Evolutionary conservation across 1,140 invertebrate genomes (phyloP).

Genomic region (Drosophila carrolli): DNA sequence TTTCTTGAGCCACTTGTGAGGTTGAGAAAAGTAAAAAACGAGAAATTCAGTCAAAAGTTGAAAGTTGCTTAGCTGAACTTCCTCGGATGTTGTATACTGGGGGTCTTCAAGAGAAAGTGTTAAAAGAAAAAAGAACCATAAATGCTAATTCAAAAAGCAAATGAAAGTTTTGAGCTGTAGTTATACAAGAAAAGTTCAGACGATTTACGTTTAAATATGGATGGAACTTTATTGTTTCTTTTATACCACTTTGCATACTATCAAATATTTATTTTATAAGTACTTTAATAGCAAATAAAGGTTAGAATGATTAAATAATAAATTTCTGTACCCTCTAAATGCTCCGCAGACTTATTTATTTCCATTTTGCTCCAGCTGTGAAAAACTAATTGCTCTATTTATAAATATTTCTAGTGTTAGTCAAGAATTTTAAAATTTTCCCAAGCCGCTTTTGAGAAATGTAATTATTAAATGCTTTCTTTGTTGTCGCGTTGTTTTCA

Average conservation of each 20-base stretch:
- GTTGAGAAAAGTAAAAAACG: constrained; percentile 8
- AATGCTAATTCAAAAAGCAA: constrained; percentile 24
- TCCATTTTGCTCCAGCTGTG: not conserved
- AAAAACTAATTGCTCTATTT: not conserved
- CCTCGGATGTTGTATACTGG: not conserved
- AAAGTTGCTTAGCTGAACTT: constrained; percentile 40
- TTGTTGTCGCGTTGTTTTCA: constrained; percentile 1
- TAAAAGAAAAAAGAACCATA: constrained; percentile 29
- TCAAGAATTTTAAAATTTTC: constrained; percentile 4
- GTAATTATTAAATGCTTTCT: constrained; percentile 28
- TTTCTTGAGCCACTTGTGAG: constrained; percentile 48
- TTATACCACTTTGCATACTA: not conserved
- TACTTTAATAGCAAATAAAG: not conserved
- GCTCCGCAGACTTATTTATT: too few relatives aligned
- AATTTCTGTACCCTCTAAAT: too few relatives aligned
- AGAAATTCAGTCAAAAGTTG: constrained; percentile 24
- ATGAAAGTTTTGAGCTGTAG: constrained; percentile 11
- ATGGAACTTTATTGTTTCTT: not conserved
- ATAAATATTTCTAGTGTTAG: not conserved
- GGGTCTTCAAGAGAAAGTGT: constrained; percentile 12
- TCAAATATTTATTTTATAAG: not conserved
- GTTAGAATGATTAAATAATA: too few relatives aligned
- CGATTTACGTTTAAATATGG: not conserved
- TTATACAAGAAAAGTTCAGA: constrained; percentile 15
- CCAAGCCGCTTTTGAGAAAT: not conserved